Percentiles rank a stretch among this genome's conserved stretches.
Evolutionary conservation across 2,797 vertebrate species (phyloP).

Genomic region (Champsocephalus gunnari): DNA sequence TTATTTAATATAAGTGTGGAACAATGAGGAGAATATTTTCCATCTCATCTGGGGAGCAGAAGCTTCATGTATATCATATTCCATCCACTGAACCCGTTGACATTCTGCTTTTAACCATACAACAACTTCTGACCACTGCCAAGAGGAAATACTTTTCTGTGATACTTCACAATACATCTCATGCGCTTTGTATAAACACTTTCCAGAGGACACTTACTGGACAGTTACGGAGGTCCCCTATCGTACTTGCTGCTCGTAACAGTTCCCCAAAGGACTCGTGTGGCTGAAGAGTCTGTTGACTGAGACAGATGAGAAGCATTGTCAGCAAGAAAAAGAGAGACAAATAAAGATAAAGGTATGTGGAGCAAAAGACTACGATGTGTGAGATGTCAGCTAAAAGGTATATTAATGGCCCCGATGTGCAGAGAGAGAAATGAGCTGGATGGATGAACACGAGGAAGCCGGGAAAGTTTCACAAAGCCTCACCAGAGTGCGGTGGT

Average conservation of each 20-base stretch:
- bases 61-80: no score
- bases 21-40: no score
- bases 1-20: no score
- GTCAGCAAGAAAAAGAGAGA: slow-evolving; percentile 32
- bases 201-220: slow-evolving; percentile 86
- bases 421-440: not conserved
- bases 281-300: slow-evolving; percentile 80
- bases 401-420: slow-evolving; percentile 28
- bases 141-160: no score
- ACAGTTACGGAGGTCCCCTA: slow-evolving; percentile 95
- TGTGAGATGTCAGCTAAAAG: slow-evolving; percentile 20
- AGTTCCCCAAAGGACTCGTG: slow-evolving; percentile 94
- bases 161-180: no score
- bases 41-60: no score
- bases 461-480: slow-evolving; percentile 30
- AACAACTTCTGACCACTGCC: no score
- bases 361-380: not conserved
- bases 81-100: no score
- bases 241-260: slow-evolving; percentile 92
- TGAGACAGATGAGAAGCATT: slow-evolving; percentile 44
- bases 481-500: slow-evolving; percentile 96
- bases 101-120: no score
- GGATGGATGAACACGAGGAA: slow-evolving; percentile 21
- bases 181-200: not conserved
- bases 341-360: slow-evolving; percentile 31